phyloP scores from a whole-genome alignment of 2,797 vertebrate species.

The Netta rufina region DNA sequence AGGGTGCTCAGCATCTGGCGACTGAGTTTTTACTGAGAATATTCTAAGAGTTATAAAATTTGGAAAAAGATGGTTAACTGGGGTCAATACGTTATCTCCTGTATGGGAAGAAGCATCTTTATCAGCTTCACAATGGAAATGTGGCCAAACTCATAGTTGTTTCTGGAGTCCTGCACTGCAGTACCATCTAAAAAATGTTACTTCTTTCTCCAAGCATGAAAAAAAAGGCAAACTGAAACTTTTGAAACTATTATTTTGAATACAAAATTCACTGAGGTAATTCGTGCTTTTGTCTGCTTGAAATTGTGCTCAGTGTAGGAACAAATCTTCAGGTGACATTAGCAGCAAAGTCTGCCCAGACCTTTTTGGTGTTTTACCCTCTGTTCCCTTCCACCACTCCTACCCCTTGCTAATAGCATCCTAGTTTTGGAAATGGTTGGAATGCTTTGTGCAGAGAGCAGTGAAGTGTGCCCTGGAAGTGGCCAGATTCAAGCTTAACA shows the following conservation, averaged over 20 bases:
- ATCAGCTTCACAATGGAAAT: background rate
- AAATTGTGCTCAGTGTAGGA: background rate
- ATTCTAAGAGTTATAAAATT: background rate
- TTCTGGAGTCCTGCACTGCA: background rate
- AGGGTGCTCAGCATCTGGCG: background rate
- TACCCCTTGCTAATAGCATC: background rate
- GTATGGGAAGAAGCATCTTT: background rate
- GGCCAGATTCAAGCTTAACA: background rate
- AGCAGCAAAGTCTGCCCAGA: background rate
- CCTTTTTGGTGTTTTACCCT: background rate
- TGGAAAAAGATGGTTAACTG: background rate
- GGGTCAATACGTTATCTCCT: background rate
- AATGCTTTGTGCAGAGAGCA: background rate
- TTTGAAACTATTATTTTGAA: background rate
- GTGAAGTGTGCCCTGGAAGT: background rate
- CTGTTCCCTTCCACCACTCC: background rate
- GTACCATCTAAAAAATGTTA: background rate
- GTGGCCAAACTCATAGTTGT: background rate
- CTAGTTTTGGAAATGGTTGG: background rate
- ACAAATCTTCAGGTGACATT: background rate
- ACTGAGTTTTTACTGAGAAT: background rate
- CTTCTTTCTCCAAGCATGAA: background rate
- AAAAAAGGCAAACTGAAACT: background rate
- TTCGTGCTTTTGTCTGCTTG: background rate
- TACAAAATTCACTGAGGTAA: background rate